phyloP scores from a whole-genome alignment of 2,888 invertebrate species.

The Cordylochernes scorpioides region DNA sequence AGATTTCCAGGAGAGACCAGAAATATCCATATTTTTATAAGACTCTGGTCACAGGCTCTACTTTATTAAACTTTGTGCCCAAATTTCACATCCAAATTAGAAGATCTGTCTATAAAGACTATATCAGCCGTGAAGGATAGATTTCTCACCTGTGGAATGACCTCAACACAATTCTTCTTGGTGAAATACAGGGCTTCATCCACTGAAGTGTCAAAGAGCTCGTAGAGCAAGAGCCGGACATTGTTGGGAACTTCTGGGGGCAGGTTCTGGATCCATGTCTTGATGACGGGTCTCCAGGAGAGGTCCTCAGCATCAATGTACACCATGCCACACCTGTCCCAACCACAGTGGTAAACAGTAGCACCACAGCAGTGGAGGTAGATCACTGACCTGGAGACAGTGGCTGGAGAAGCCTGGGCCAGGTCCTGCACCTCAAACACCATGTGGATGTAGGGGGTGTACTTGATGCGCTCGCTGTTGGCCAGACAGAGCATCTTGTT shows the following conservation, averaged over 20 bases:
- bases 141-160: neutral
- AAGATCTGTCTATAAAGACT: no score
- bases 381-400: neutral
- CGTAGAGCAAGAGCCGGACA: neutral
- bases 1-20: no score
- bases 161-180: neutral
- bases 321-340: neutral
- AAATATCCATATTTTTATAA: no score
- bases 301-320: neutral
- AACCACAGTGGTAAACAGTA: neutral
- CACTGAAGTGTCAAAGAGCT: neutral
- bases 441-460: neutral
- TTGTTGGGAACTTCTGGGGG: neutral
- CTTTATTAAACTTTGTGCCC: no score
- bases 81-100: no score
- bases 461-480: neutral
- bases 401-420: neutral
- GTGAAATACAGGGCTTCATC: neutral
- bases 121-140: no score
- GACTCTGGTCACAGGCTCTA: no score
- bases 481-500: neutral
- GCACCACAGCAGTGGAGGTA: no score
- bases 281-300: neutral
- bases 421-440: neutral
- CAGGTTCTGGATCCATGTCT: neutral